These are phyloP conservation scores for Aphelenchoides fujianensis DNA, from an alignment of 1,140 invertebrate genomes.

Conservation along the genomic window DNA sequence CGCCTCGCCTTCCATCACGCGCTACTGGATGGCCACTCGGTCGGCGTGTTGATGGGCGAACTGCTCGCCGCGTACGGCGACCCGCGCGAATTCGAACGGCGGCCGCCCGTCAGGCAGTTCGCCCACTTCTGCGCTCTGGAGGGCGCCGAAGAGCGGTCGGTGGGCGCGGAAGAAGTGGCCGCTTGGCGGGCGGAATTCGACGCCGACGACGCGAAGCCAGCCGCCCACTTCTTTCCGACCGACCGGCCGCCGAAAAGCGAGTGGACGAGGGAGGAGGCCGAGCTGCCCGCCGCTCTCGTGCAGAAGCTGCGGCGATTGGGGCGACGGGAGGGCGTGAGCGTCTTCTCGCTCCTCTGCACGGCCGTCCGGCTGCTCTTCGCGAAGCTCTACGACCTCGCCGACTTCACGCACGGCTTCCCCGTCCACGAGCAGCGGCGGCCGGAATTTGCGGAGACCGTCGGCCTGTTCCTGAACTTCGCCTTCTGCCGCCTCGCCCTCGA, in stretches of 20 bases:
- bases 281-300: not conserved
- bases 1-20: not conserved
- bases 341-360: not conserved
- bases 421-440: conserved; percentile 16
- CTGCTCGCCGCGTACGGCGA: not conserved
- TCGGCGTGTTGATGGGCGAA: not conserved
- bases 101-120: not conserved
- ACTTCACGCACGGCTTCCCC: conserved; percentile 19
- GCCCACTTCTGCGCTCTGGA: not conserved
- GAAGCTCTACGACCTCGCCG: conserved; percentile 26
- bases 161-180: not conserved
- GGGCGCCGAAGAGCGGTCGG: not conserved
- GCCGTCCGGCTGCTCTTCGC: conserved; percentile 23
- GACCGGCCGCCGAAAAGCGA: not conserved
- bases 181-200: not conserved
- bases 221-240: not conserved
- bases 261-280: not conserved
- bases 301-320: not conserved
- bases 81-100: not conserved
- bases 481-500: conserved; percentile 5
- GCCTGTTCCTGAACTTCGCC: conserved; percentile 23
- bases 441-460: conserved; percentile 29
- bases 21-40: not conserved
- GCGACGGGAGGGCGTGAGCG: not conserved
- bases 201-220: not conserved